These are phyloP conservation scores for Ceratotherium simum DNA, from an alignment of 2,113 vertebrate genomes.

Conservation along the genomic window DNA sequence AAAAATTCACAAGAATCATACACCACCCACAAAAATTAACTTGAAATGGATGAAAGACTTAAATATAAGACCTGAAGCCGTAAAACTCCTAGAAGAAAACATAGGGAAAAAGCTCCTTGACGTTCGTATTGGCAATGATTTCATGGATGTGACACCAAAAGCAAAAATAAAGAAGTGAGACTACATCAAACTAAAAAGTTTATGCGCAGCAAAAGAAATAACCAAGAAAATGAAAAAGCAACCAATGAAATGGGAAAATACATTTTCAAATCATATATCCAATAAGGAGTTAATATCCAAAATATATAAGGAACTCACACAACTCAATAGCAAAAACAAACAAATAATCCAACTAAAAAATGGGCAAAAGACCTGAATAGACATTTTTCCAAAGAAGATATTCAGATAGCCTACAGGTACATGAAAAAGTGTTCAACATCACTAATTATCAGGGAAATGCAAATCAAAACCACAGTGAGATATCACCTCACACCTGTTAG, in stretches of 20 bases:
- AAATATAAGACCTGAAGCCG: background rate
- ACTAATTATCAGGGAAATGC: background rate
- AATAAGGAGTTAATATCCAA: background rate
- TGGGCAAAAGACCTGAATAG: background rate
- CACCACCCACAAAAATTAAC: background rate
- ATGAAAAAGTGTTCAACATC: background rate
- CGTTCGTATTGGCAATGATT: background rate
- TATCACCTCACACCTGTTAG: background rate
- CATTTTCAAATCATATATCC: background rate
- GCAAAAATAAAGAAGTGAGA: background rate
- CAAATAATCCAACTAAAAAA: background rate
- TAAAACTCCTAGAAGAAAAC: background rate
- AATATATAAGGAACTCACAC: background rate
- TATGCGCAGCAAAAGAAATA: background rate
- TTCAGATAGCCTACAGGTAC: background rate
- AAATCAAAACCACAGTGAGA: background rate
- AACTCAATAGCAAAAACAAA: background rate
- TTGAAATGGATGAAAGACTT: background rate
- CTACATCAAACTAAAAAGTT: background rate
- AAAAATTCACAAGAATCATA: conserved; percentile 5
- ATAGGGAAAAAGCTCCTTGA: background rate
- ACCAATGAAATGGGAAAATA: background rate
- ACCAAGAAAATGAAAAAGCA: background rate
- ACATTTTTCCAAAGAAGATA: background rate
- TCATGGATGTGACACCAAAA: background rate